phyloP scores from a whole-genome alignment of 1,140 invertebrate genomes.

The Carposina sasakii region DNA sequence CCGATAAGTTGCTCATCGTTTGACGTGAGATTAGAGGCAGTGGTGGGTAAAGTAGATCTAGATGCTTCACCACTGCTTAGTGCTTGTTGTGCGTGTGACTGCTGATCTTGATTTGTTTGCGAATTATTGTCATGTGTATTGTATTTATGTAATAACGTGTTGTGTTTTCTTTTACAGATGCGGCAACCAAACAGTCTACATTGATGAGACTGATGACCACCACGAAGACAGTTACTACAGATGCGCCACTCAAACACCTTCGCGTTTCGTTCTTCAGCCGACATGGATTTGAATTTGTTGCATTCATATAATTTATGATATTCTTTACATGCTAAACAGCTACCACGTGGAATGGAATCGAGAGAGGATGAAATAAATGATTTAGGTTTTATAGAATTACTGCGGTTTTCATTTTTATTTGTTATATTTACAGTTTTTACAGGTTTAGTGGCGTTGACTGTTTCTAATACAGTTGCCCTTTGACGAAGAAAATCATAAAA shows the following conservation, averaged over 20 bases:
- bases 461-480: constrained; percentile 6
- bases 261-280: neutral
- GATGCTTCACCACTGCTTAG: too few species aligned
- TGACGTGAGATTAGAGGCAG: too few species aligned
- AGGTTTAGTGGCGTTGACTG: neutral
- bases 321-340: constrained; percentile 2
- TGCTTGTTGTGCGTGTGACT: too few species aligned
- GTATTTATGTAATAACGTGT: constrained; percentile 4
- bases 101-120: too few species aligned
- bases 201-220: neutral
- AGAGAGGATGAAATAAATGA: neutral
- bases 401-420: neutral
- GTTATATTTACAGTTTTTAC: neutral
- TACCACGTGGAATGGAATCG: neutral
- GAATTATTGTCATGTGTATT: too few species aligned
- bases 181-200: neutral
- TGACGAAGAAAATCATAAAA: constrained; percentile 8
- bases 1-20: too few species aligned
- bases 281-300: neutral
- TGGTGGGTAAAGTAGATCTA: too few species aligned
- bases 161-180: constrained; percentile 3
- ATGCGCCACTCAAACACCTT: neutral
- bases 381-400: neutral
- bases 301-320: neutral
- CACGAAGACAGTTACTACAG: constrained; percentile 2